phyloP scores from a whole-genome alignment of 2,888 invertebrate genomes.

The Melieria picta region DNA sequence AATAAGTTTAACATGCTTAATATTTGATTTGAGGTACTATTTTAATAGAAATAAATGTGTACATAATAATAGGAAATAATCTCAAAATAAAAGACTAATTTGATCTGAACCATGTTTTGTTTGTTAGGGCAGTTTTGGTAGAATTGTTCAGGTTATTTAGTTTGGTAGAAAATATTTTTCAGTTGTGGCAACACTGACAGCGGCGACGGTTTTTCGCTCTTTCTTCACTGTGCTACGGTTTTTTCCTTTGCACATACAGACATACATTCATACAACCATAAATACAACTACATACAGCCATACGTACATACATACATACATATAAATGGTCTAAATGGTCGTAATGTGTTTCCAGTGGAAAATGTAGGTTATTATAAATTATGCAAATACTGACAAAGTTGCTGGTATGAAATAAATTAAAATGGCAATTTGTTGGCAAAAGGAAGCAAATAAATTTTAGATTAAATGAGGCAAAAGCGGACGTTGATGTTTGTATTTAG shows the following conservation, averaged over 20 bases:
- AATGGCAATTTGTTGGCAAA: constrained; percentile 5
- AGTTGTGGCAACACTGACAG: too few relatives aligned
- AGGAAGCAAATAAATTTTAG: constrained; percentile 13
- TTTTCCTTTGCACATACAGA: neutral
- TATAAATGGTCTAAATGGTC: neutral
- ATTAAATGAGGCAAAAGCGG: constrained; percentile 19
- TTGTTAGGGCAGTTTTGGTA: too few relatives aligned
- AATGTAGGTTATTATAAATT: constrained; percentile 31
- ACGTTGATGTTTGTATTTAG: constrained; percentile 1
- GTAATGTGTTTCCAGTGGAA: constrained; percentile 2
- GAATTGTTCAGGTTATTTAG: too few relatives aligned
- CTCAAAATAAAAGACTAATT: too few relatives aligned
- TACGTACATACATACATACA: neutral
- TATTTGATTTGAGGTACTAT: too few relatives aligned
- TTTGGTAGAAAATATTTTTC: too few relatives aligned
- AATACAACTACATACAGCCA: neutral
- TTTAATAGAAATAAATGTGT: too few relatives aligned
- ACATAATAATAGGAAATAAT: too few relatives aligned
- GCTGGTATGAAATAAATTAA: constrained; percentile 14
- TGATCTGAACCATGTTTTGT: too few relatives aligned
- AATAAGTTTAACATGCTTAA: too few relatives aligned
- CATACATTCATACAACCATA: neutral
- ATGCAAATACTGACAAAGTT: constrained; percentile 30
- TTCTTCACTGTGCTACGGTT: too few relatives aligned
- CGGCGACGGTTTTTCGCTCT: too few relatives aligned